phyloP scores from a whole-genome alignment of 2,797 vertebrate species.

The Spheniscus humboldti region DNA sequence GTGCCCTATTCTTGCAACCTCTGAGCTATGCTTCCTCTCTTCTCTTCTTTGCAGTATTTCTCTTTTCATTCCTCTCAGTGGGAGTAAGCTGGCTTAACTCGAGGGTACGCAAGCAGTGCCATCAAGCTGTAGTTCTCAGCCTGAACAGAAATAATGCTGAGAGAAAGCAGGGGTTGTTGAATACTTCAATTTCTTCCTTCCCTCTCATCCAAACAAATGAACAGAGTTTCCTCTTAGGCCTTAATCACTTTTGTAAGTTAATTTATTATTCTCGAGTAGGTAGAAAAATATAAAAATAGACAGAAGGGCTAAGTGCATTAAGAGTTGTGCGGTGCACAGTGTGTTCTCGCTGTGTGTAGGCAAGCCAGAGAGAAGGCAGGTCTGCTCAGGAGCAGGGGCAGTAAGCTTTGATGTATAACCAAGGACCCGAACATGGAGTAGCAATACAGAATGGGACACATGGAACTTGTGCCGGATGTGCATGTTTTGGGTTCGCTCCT shows the following conservation, averaged over 20 bases:
- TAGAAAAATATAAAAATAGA: neutral
- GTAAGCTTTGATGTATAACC: neutral
- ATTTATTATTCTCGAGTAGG: neutral
- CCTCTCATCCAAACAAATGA: neutral
- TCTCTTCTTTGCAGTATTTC: neutral
- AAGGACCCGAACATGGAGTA: accelerated
- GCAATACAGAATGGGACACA: neutral
- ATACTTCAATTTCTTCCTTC: neutral
- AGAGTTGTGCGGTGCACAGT: neutral
- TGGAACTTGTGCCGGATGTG: neutral
- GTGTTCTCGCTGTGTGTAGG: neutral
- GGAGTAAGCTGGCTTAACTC: neutral
- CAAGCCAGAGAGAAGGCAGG: neutral
- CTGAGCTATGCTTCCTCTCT: neutral
- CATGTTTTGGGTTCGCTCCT: neutral
- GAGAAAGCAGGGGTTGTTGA: neutral
- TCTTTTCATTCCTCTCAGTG: neutral
- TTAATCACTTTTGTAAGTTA: neutral
- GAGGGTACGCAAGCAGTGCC: neutral
- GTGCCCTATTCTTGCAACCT: neutral
- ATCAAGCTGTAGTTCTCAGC: neutral
- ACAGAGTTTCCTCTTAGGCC: neutral
- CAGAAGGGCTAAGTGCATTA: neutral
- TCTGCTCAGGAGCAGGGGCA: neutral
- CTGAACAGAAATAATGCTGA: neutral